These are phyloP conservation scores for Chelonus formosanus DNA, from an alignment of 2,888 invertebrate genomes.

Conservation along the genomic window DNA sequence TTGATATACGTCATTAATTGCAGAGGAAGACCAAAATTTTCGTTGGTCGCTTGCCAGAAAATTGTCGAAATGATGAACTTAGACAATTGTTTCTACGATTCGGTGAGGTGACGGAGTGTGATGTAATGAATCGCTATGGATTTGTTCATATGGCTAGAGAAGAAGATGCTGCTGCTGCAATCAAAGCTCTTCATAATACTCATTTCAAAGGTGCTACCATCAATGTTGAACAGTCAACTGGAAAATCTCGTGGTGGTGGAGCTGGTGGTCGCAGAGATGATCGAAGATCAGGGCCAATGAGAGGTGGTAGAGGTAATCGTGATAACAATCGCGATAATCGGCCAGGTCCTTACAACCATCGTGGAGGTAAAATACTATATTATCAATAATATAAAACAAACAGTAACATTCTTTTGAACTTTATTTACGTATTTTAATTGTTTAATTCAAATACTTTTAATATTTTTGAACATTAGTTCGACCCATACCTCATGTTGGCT, in stretches of 20 bases:
- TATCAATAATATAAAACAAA: constrained; percentile 32
- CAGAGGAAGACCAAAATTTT: constrained; percentile 85
- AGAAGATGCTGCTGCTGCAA: constrained; percentile 83
- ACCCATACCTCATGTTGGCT: constrained; percentile 57
- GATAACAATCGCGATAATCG: constrained; percentile 65
- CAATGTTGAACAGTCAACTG: constrained; percentile 84
- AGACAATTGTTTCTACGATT: constrained; percentile 84
- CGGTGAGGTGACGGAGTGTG: constrained; percentile 91
- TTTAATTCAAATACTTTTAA: neutral
- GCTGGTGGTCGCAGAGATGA: constrained; percentile 68
- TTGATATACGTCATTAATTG: constrained; percentile 47
- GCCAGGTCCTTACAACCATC: constrained; percentile 64
- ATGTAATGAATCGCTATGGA: constrained; percentile 93
- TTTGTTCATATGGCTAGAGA: constrained; percentile 91
- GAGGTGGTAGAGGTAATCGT: constrained; percentile 67
- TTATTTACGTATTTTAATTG: constrained; percentile 1
- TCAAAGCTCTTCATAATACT: constrained; percentile 80
- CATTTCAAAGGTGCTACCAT: constrained; percentile 86
- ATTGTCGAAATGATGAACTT: constrained; percentile 84
- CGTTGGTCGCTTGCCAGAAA: constrained; percentile 89
- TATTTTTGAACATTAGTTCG: constrained; percentile 6
- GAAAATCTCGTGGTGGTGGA: constrained; percentile 74
- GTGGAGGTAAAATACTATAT: constrained; percentile 53
- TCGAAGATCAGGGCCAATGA: constrained; percentile 68
- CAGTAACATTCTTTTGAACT: neutral